Evolutionary conservation across 1,140 invertebrate genomes (phyloP), one percentile per base, ranked within the genome.

Genomic region (Drosophila baimaii): DNA sequence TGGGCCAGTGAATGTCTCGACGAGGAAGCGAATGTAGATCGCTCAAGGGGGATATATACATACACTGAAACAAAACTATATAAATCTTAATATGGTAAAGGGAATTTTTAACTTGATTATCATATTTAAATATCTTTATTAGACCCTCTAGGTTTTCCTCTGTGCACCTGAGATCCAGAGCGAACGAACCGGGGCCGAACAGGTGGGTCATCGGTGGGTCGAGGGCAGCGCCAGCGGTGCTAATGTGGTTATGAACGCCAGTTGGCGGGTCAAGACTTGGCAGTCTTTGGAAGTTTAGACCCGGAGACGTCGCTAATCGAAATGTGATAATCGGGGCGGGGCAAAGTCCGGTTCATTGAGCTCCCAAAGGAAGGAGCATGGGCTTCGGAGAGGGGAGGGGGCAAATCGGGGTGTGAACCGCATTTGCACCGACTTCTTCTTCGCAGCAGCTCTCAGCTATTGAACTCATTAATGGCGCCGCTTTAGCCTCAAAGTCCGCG

Each of bases 171-270:
- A 27, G 31, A 62, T 33, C 8, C 13, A 13, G 39, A 39, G 9
- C 17, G 13, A 7, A n/a, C n/a, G 12, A 43, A 35, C 17, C 31
- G 43, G 35, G 13, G 19, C 10, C n/a, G 25, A 31, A 41, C 47
- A 61, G 52, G 47, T 64, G 51, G 54, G 78, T 77, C 59, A 70
- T 59, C 39, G 55, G 55, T 51, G 80, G 79, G 65, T 75, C 71
- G 71, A 75, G 59, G 64, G 69, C 62, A 89, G 84, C 80, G 83
- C 83, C 83, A 83, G 84, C 77, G 65, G 73, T 88, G 85, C 85
- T 88, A 88, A 88, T 88, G 81, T 89, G 77, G 68, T 88, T 88
- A 89, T 84, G 77, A 83, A 81, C 83, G 65, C 81, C 77, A 77
- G 75, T 82, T 81, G 63, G 80, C 65, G 54, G 64, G 79, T 78